These are phyloP conservation scores for Caenorhabditis brenneri DNA, from an alignment of 1,140 invertebrate species.

Conservation along the genomic window DNA sequence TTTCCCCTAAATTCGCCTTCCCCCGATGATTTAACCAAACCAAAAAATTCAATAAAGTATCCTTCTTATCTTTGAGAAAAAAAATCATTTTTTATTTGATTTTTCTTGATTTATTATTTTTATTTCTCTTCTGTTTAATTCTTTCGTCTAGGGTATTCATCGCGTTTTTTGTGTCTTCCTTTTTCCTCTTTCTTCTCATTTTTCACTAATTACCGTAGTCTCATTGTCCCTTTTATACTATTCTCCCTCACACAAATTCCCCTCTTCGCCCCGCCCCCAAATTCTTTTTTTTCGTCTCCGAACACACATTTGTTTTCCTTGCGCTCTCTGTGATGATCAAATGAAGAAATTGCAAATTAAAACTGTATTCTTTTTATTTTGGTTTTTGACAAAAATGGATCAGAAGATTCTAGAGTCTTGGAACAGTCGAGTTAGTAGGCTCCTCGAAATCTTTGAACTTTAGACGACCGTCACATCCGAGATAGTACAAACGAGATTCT, in stretches of 20 bases:
- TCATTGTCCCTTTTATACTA: not conserved
- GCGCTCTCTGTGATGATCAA: conserved; percentile 38
- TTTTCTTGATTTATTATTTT: not conserved
- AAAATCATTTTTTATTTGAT: not conserved
- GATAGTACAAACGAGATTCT: not conserved
- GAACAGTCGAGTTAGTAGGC: not conserved
- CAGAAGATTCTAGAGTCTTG: not conserved
- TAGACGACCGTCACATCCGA: not conserved
- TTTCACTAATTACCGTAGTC: conserved; percentile 24
- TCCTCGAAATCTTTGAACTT: not conserved
- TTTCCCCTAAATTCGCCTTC: no score
- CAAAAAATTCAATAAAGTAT: not conserved
- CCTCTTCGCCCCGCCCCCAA: not conserved
- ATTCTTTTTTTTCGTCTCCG: not conserved
- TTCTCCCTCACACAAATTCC: not conserved
- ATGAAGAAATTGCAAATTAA: conserved; percentile 37
- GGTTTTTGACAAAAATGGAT: not conserved
- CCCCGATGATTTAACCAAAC: conserved; percentile 3
- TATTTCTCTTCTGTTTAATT: not conserved
- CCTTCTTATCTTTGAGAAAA: not conserved
- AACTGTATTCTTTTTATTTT: no score
- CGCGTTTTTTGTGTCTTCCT: not conserved
- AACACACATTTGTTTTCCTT: conserved; percentile 37
- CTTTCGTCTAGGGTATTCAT: conserved; percentile 29
- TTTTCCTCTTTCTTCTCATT: not conserved